phyloP scores from a whole-genome alignment of 2,888 invertebrate species.

The Phortica okadai region DNA sequence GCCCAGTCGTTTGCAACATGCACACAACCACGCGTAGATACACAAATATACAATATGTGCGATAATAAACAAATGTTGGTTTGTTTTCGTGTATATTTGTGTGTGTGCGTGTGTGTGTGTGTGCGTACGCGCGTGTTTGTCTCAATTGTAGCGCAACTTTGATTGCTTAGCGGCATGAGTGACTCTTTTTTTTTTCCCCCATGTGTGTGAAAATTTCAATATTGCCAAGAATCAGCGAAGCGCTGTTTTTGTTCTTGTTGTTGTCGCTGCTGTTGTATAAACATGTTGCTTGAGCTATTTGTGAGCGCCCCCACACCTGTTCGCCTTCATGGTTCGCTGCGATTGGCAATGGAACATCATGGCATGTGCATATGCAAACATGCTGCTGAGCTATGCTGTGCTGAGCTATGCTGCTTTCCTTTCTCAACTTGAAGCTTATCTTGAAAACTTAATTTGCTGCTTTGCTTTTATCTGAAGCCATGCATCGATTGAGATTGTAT shows the following conservation, averaged over 20 bases:
- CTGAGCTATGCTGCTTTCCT: not conserved
- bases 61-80: not conserved
- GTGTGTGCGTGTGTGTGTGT: conserved; percentile 44
- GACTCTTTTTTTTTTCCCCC: not conserved
- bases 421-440: not conserved
- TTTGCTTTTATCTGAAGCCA: not conserved
- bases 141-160: conserved; percentile 24
- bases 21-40: conserved; percentile 50
- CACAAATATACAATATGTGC: conserved; percentile 7
- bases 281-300: conserved; percentile 25
- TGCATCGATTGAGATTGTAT: not conserved
- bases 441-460: not conserved
- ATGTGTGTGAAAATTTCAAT: conserved; percentile 2
- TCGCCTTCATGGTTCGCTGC: not conserved
- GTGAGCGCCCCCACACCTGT: not conserved
- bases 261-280: not conserved
- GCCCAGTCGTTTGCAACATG: conserved; percentile 67
- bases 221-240: conserved; percentile 58
- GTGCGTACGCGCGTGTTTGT: conserved; percentile 25
- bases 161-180: not conserved
- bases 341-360: not conserved
- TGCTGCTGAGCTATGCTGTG: not conserved
- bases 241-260: conserved; percentile 38
- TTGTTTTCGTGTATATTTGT: conserved; percentile 8
- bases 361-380: conserved; percentile 33